Base-by-base conservation (phyloP, 2,797 vertebrate species). In the Sebastes kiyomatsui region DNA sequence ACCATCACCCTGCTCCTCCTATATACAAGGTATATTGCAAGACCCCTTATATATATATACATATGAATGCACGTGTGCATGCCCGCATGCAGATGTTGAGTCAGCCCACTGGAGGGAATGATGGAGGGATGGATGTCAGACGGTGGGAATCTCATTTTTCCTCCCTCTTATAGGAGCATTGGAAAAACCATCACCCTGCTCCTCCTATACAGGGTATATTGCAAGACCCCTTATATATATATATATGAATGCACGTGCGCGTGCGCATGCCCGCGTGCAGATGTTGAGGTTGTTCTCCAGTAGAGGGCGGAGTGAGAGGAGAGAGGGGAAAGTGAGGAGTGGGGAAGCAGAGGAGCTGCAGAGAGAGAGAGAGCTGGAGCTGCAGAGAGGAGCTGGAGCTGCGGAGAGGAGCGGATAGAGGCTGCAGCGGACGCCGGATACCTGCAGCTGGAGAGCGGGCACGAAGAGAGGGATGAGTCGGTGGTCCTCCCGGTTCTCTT, bases 371-470 rank as follows among this genome's bases (percentile, higher is more conserved):
- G 46, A 52, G 80, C 77, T 5, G 74, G 75, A 87, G 85, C 86
- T 85, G 88, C 80, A 83, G 90, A 90, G 82, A 83, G 84, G 83
- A 83, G 85, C 67, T 78, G 70, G 80, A 87, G 86, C 90, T 90
- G 87, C 90, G 85, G 88, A 84, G 30, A 78, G 86, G 84, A 90
- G 78, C 73, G 80, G 87, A 76, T 61, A 66, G 14, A n/a, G 85
- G 75, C 72, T 67, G 80, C 81, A 75, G 88, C 65, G 65, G 83
- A 79, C 14, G 54, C 71, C 74, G 61, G 90, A 66, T 22, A 87
- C 80, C 85, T 79, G 85, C 80, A 82, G 75, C 81, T 73, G 69
- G 83, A 69, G 28, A 3, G 75, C 75, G 77, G 81, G 69, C 4
- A 73, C 66, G 55, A 60, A 30, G 77, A 77, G 68, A 35, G 30